Evolutionary conservation across 2,797 vertebrate genomes (phyloP).

Genomic region (Echiichthys vipera): DNA sequence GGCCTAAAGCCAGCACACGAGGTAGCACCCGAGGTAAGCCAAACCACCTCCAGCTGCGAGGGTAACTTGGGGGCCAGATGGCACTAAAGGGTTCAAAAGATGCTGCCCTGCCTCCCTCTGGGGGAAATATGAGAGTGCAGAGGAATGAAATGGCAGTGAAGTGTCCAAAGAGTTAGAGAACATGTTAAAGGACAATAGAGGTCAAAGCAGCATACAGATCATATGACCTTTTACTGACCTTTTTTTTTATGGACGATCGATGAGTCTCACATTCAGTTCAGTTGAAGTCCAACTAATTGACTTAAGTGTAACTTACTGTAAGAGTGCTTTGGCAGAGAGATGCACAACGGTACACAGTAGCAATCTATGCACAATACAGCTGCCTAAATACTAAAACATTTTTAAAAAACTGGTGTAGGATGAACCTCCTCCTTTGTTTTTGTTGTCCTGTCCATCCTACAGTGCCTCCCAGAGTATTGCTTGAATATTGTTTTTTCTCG

Average conservation of each 20-base stretch:
- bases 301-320: neutral
- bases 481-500: neutral
- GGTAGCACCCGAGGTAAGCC: constrained; percentile 74
- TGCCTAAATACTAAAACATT: neutral
- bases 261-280: constrained; percentile 38
- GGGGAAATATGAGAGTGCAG: constrained; percentile 63
- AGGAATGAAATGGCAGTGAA: constrained; percentile 60
- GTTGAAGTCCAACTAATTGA: constrained; percentile 27
- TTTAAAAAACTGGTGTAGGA: neutral
- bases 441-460: neutral
- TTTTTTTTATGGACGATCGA: constrained; percentile 17
- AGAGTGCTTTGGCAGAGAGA: neutral
- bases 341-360: neutral
- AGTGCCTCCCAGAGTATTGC: neutral
- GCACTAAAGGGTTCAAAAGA: constrained; percentile 58
- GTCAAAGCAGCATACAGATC: constrained; percentile 44
- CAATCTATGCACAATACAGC: neutral
- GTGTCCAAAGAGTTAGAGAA: constrained; percentile 58
- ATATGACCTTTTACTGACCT: constrained; percentile 25
- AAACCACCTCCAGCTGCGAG: constrained; percentile 58
- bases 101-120: constrained; percentile 50
- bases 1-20: constrained; percentile 62
- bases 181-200: constrained; percentile 63
- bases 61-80: constrained; percentile 68
- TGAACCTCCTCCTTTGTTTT: neutral